phyloP scores from a whole-genome alignment of 2,113 vertebrate species.

The Centropus bengalensis region DNA sequence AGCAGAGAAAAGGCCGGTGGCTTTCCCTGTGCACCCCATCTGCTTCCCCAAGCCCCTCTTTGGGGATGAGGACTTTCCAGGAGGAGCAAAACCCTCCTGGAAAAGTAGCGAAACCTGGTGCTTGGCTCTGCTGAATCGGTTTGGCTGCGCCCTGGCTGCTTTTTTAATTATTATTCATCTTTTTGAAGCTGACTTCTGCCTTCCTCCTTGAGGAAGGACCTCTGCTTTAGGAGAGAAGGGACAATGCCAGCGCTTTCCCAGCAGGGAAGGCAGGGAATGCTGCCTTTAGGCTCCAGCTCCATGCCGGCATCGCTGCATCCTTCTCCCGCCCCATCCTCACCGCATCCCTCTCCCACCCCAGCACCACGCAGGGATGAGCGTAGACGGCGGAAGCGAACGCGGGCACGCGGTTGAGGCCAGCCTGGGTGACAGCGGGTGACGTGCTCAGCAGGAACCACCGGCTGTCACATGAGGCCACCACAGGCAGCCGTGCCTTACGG shows the following conservation, averaged over 20 bases:
- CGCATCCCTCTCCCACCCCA: not conserved
- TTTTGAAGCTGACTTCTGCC: not conserved
- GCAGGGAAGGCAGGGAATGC: not conserved
- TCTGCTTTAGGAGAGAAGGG: not conserved
- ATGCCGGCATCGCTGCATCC: fast-evolving
- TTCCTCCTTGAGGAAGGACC: not conserved
- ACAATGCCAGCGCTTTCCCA: fast-evolving
- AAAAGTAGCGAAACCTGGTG: not conserved
- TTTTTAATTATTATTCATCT: not conserved
- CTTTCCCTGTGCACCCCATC: fast-evolving
- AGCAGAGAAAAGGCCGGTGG: not conserved
- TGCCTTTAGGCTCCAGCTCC: not conserved
- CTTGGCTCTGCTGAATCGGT: fast-evolving
- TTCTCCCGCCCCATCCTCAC: fast-evolving
- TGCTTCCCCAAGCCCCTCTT: not conserved
- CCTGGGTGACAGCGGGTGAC: not conserved
- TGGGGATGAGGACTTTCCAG: not conserved
- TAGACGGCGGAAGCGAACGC: not conserved
- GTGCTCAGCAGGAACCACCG: not conserved
- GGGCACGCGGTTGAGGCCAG: not conserved
- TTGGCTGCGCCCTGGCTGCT: not conserved
- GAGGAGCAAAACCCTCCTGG: not conserved
- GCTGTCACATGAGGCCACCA: slow-evolving; percentile 22
- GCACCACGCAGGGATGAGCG: not conserved
- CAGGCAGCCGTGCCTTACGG: not conserved